Base-by-base conservation (phyloP, 2,113 vertebrate genomes). In the Ornithorhynchus anatinus region DNA sequence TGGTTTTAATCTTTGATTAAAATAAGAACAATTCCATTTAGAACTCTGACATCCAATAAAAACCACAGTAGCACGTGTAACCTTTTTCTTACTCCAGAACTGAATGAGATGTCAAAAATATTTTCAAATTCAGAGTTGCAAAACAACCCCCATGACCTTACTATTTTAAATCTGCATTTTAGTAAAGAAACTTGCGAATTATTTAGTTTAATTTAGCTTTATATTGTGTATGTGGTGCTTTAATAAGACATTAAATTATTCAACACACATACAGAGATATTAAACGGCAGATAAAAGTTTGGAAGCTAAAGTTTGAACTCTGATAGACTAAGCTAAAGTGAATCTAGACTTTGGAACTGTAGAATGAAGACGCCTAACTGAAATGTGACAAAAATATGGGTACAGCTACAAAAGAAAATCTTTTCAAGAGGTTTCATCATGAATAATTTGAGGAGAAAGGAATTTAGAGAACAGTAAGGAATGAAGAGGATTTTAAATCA, bases 401-500 rank as follows among this genome's bases (percentile, higher is more conserved):
- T 79, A 89, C 73, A 86, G 79, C 69, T 87, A 91, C 64, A 88
- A 92, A 89, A 89, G 69, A 88, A 87, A 86, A 54, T 89, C 86
- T 72, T 84, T 81, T 86, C 84, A 85, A 89, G 82, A 88, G 86
- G 87, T 87, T 91, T 87, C 85, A 83, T 90, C 81, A 93, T 93
- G 91, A 92, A 83, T 57, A 92, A 86, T 86, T 94, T 92, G 89
- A 91, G 81, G 86, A 85, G 81, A 86, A 87, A 91, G 84, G 74
- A 91, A 86, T 77, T 89, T 43, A 91, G 84, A 83, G 57, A 91
- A 92, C 88, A 64, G 88, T 89, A 91, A 82, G 87, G 89, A 92
- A 94, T 93, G 94, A 86, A 79, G 81, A 84, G 88, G 80, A 84
- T 85, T 92, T 93, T 88, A 89, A 77, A 88, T 91, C 91, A 93